phyloP scores from a whole-genome alignment of 2,797 vertebrate species.

The Pangasius macronema region DNA sequence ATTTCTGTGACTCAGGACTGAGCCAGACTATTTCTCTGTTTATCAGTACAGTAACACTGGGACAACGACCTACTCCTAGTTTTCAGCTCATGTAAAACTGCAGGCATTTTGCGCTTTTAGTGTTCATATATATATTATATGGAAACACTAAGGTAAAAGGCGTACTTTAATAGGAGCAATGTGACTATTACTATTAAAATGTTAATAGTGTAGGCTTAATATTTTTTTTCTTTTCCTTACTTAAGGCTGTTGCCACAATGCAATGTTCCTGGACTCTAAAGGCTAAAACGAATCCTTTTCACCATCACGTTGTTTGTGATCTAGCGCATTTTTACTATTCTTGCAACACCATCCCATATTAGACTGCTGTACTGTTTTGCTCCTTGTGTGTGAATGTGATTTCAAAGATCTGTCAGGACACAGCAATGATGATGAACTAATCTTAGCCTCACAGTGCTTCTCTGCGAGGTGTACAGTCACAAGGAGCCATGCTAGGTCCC shows the following conservation, averaged over 20 bases:
- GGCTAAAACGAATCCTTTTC: slow-evolving; percentile 4
- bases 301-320: neutral
- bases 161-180: neutral
- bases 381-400: slow-evolving; percentile 10
- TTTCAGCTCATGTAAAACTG: neutral
- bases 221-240: neutral
- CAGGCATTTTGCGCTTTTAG: neutral
- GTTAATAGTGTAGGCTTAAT: slow-evolving; percentile 5
- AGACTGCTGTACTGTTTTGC: slow-evolving; percentile 7
- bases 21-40: slow-evolving; percentile 20
- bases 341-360: neutral
- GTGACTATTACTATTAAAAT: slow-evolving; percentile 11
- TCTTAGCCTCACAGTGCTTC: slow-evolving; percentile 9
- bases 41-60: neutral
- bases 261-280: neutral
- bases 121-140: neutral
- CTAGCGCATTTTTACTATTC: neutral
- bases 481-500: slow-evolving; percentile 32
- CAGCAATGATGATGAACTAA: neutral
- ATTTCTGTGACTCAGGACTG: slow-evolving; percentile 31
- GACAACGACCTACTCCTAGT: neutral
- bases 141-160: neutral
- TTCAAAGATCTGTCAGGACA: slow-evolving; percentile 13
- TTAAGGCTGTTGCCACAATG: neutral
- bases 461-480: slow-evolving; percentile 13